Evolutionary conservation across 2,113 vertebrate species (phyloP).

Genomic region (Laticauda laticaudata): DNA sequence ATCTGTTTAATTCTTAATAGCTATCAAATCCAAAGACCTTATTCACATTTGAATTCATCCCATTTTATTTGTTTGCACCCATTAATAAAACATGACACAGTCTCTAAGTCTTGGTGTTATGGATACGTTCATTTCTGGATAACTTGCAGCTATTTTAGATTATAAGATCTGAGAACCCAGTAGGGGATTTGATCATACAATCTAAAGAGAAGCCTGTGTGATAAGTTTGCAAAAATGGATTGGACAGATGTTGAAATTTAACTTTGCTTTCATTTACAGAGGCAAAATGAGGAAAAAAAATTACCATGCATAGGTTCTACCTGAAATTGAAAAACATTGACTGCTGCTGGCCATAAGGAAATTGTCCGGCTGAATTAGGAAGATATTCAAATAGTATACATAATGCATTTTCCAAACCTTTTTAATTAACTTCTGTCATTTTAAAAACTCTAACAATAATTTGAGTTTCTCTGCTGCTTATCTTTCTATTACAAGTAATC

Average conservation of each 20-base stretch:
- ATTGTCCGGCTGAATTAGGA: background rate
- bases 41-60: background rate
- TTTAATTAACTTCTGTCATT: conserved; percentile 18
- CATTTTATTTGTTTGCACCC: background rate
- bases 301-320: background rate
- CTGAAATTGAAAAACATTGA: background rate
- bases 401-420: background rate
- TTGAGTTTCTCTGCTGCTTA: background rate
- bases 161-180: background rate
- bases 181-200: background rate
- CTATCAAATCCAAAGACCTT: background rate
- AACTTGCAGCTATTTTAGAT: background rate
- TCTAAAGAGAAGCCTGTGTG: background rate
- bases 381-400: background rate
- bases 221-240: background rate
- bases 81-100: background rate
- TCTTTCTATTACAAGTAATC: background rate
- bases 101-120: background rate
- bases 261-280: background rate
- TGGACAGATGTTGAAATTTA: background rate
- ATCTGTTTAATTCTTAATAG: background rate
- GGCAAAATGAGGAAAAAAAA: background rate
- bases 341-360: background rate
- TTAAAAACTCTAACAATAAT: conserved; percentile 6
- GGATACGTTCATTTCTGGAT: background rate